phyloP scores from a whole-genome alignment of 2,888 invertebrate species.

The Lathronympha strigana region DNA sequence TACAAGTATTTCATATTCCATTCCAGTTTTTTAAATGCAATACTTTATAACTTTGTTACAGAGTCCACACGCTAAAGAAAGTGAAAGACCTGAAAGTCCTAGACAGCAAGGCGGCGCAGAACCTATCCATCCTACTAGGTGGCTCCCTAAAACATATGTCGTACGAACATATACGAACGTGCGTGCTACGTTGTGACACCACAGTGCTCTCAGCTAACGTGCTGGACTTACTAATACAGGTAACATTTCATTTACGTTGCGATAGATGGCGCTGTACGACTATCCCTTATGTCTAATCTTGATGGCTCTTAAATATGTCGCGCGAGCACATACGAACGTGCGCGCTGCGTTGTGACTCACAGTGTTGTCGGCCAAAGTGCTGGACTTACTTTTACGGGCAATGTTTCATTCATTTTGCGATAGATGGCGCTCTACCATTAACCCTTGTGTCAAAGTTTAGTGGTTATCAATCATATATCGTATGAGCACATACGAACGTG shows the following conservation, averaged over 20 bases:
- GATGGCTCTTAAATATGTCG: not conserved
- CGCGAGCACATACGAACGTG: not conserved
- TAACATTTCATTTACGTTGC: conserved; percentile 48
- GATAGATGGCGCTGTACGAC: too few species aligned
- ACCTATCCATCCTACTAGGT: conserved; percentile 92
- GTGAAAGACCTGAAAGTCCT: conserved; percentile 96
- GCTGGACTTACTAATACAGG: conserved; percentile 93
- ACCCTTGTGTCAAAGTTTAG: too few species aligned
- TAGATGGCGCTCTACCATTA: too few species aligned
- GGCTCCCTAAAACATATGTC: conserved; percentile 94
- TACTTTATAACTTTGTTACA: too few species aligned
- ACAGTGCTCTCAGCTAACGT: conserved; percentile 93
- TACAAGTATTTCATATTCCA: too few species aligned
- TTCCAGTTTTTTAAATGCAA: too few species aligned
- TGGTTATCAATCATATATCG: not conserved
- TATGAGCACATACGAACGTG: not conserved
- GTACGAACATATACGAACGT: conserved; percentile 91
- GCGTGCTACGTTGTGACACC: conserved; percentile 94
- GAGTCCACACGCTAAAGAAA: conserved; percentile 90
- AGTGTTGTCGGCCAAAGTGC: too few species aligned
- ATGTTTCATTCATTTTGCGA: conserved; percentile 8
- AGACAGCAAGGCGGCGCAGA: conserved; percentile 97
- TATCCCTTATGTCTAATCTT: too few species aligned
- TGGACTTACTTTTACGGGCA: conserved; percentile 94
- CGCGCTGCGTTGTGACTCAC: too few species aligned